Evolutionary conservation across 2,113 vertebrate genomes (phyloP).

Genomic region (Oryzias celebensis): DNA sequence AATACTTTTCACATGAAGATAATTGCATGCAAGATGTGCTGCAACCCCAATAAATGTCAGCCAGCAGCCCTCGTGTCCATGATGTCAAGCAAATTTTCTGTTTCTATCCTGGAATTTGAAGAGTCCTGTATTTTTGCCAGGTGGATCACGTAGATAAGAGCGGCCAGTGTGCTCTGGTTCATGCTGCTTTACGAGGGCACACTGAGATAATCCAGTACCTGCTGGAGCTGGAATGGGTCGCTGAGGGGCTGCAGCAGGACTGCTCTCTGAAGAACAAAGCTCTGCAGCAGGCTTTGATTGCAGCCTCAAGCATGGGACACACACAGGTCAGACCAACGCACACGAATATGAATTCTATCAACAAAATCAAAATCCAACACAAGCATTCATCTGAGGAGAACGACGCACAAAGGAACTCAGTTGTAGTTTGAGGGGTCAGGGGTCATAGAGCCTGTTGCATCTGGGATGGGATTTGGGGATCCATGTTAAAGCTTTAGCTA

Average conservation of each 20-base stretch:
- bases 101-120: constrained; percentile 2
- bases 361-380: not conserved
- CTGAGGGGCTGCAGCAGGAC: constrained; percentile 76
- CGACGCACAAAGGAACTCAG: not conserved
- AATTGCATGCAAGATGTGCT: not conserved
- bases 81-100: not conserved
- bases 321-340: constrained; percentile 78
- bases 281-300: constrained; percentile 91
- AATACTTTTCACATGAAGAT: not conserved
- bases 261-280: constrained; percentile 82
- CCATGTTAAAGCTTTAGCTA: constrained; percentile 24
- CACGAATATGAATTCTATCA: constrained; percentile 2
- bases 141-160: constrained; percentile 91
- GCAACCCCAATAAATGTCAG: not conserved
- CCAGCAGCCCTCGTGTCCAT: not conserved
- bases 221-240: constrained; percentile 82
- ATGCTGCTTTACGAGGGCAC: constrained; percentile 90
- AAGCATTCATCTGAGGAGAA: not conserved
- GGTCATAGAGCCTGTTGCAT: constrained; percentile 14
- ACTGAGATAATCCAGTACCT: constrained; percentile 85
- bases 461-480: constrained; percentile 21
- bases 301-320: constrained; percentile 96
- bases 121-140: constrained; percentile 66
- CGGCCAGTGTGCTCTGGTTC: constrained; percentile 92
- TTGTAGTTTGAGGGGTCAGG: constrained; percentile 9